Conservation (phyloP, 2,888 invertebrate genomes). For the Sarcophaga rosellei region DNA sequence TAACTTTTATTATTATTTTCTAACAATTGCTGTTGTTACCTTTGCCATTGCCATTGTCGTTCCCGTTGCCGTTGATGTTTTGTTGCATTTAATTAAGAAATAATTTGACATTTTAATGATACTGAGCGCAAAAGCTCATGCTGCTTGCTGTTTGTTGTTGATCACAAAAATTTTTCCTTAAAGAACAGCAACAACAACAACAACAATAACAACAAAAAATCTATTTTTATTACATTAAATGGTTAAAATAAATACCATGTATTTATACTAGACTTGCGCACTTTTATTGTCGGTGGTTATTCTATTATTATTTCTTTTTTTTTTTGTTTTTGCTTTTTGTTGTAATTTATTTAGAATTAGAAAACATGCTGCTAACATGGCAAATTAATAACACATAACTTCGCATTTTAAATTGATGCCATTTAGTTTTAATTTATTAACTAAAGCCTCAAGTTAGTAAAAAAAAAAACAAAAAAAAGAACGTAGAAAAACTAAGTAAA, state of each 20-base stretch:
- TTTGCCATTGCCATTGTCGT: background rate
- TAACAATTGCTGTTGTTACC: background rate
- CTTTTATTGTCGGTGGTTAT: slow-evolving; percentile 36
- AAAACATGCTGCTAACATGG: slow-evolving; percentile 51
- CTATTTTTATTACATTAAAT: background rate
- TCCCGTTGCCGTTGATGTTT: too few species aligned
- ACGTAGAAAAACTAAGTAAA: slow-evolving; percentile 14
- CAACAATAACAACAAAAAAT: too few species aligned
- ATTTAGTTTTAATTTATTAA: slow-evolving; percentile 65
- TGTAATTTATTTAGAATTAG: slow-evolving; percentile 37
- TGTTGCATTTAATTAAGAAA: slow-evolving; percentile 26
- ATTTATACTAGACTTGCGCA: slow-evolving; percentile 40
- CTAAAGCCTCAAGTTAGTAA: slow-evolving; percentile 45
- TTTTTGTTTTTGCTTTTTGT: slow-evolving; percentile 22
- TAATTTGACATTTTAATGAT: slow-evolving; percentile 46
- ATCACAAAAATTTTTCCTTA: background rate
- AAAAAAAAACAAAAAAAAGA: background rate
- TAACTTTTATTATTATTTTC: too few species aligned
- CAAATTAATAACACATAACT: slow-evolving; percentile 60
- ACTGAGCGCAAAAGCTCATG: slow-evolving; percentile 13
- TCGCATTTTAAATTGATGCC: slow-evolving; percentile 65
- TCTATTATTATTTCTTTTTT: background rate
- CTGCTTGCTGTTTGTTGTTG: slow-evolving; percentile 7
- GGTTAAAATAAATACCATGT: too few species aligned
- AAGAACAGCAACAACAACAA: too few species aligned